Base-by-base conservation (phyloP, 1,140 invertebrate species). In the Apis cerana region DNA sequence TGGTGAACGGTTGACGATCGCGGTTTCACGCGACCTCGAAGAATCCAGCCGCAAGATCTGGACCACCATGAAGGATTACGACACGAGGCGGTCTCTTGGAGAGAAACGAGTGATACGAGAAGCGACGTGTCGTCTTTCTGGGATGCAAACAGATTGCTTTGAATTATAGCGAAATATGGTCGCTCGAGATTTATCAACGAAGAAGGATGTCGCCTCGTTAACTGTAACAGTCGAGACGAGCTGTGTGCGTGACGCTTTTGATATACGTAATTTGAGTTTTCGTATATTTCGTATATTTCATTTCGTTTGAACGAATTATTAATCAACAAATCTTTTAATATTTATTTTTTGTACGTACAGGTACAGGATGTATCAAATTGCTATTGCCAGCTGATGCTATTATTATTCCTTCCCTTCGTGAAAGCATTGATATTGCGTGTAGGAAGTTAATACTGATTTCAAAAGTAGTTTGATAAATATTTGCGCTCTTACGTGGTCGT, bases 51-150 rank as follows among this genome's bases (percentile, higher is more conserved):
- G 54, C 85, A 54, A 81, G 85, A 87, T 87, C 82, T 87, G 82
- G 86, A 87, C 86, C 86, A 87, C 86, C 85, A 78, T 88, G 86
- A 78, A 70, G 81, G 76, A 82, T 88, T 87, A 83, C 86, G 85
- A 88, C 86, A 88, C 82, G 77, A 74, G 33, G 58, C 59, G 65
- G 77, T 21, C 33, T 54, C 59, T 64, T 48, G 33, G 54, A 71
- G 80, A 79, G 67, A 88, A 87, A 88, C 78, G 82, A 80, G 27
- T 61, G 62, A 75, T 84, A 77, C 72, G 77, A 75, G 72, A 74
- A 84, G 56, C 54, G 76, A 56, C 21, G n/a, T 61, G 33, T 70
- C 54, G 52, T 62, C 67, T 62, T 52, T 62, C 50, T 27, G 58
- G 64, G 33, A 78, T 83, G 59, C 68, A 27, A n/a, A 23, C 81